Base-by-base conservation (phyloP, 2,113 vertebrate species). In the Camelus bactrianus region DNA sequence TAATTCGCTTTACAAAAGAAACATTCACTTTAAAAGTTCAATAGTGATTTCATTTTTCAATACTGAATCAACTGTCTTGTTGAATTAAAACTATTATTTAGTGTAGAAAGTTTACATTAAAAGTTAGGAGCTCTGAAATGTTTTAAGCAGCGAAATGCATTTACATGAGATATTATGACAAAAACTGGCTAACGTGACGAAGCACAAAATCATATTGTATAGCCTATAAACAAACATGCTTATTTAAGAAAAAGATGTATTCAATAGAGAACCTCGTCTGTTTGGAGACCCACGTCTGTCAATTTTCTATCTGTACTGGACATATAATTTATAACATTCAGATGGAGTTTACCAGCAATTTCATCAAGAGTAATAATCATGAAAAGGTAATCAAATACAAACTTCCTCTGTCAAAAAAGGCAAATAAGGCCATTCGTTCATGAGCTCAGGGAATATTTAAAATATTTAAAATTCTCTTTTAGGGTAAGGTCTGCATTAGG, bases 191-290 rank as follows among this genome's bases (percentile, higher is more conserved):
- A 84, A 69, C 2, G 1, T 58, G 32, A 81, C 91, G 17, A 95
- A 67, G 14, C 1, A 35, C 13, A 93, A 81, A 89, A 85, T 93
- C 20, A 54, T 26, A 54, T 62, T 42, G 62, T 30, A 46, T 83
- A 70, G 42, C 5, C 60, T 76, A 58, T n/a, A 88, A 70, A 72
- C 20, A 95, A 69, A 76, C 38, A 92, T 16, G 20, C 16, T 95
- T 32, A 58, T 32, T 96, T 81, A 84, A 77, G 38, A 90, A n/a
- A 30, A 91, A 86, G 32, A 75, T 91, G 86, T 28, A 12, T 84
- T 80, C 35, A 88, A 62, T 60, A 72, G 77, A 96, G 16, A 95
- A 75, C 3, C 32, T 69, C 17, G 42, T 76, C 64, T 91, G 13
- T 70, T 72, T 64, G 12, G 32, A 89, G 22, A 70, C 13, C 81